These are phyloP conservation scores for Philopotamus ludificatus DNA, from an alignment of 1,140 invertebrate species.

Conservation along the genomic window DNA sequence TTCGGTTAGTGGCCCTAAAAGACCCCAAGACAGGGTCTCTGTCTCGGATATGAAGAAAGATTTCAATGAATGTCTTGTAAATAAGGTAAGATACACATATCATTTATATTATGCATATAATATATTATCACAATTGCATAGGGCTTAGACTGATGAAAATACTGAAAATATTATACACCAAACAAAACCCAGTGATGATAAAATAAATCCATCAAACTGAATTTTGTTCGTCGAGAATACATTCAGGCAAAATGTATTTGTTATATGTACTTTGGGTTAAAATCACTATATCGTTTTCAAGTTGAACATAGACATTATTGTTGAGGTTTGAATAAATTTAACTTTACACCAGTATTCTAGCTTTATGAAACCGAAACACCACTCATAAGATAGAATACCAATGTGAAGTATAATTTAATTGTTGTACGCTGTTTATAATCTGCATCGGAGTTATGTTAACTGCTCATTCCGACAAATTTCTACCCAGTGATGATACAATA, in stretches of 20 bases:
- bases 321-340: too few species aligned
- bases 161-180: not conserved
- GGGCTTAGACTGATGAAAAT: not conserved
- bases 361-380: slow-evolving; percentile 17
- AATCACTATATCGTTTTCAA: too few species aligned
- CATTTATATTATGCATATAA: not conserved
- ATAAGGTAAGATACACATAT: slow-evolving; percentile 68
- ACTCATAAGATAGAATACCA: slow-evolving; percentile 22
- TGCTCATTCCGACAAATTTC: not conserved
- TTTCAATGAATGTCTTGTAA: slow-evolving; percentile 84
- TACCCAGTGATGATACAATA: slow-evolving; percentile 23
- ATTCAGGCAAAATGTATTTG: too few species aligned
- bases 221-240: slow-evolving; percentile 4
- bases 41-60: slow-evolving; percentile 89
- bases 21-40: slow-evolving; percentile 93
- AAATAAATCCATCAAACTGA: slow-evolving; percentile 4
- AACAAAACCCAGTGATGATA: slow-evolving; percentile 16
- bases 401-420: not conserved
- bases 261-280: too few species aligned
- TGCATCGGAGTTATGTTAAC: slow-evolving; percentile 1
- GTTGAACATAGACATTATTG: too few species aligned
- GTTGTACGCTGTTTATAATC: not conserved
- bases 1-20: slow-evolving; percentile 94
- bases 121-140: not conserved
- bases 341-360: slow-evolving; percentile 13